A percentile compares a stretch with the other conserved stretches of the same genome.
Conservation (phyloP, 2,888 invertebrate genomes). For the Spisula solida region DNA sequence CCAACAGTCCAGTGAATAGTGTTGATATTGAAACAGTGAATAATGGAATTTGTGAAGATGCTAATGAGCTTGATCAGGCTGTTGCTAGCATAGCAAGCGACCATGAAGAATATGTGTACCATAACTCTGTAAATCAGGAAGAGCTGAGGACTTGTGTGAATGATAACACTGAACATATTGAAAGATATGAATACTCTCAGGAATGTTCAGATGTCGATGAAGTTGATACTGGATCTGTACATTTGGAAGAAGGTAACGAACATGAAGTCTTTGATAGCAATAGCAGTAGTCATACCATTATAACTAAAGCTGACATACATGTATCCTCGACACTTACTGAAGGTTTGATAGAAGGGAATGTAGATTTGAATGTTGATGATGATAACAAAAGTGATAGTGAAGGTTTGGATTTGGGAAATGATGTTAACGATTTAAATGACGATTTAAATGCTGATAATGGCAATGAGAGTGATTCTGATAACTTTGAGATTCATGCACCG, state of each 20-base stretch:
- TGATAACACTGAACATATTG: no score
- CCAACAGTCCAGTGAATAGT: background rate
- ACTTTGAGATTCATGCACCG: background rate
- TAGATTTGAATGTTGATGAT: background rate
- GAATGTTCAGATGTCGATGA: no score
- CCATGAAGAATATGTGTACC: no score
- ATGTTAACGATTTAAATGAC: no score
- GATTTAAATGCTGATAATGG: background rate
- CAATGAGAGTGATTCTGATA: background rate
- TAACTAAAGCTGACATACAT: background rate
- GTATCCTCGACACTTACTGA: background rate
- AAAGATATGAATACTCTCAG: no score
- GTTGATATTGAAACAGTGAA: background rate
- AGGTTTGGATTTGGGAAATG: no score
- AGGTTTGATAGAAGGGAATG: background rate
- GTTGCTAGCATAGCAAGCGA: constrained; percentile 36
- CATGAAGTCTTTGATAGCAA: background rate
- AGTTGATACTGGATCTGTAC: no score
- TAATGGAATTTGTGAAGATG: constrained; percentile 24
- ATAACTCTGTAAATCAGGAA: no score
- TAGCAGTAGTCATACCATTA: background rate
- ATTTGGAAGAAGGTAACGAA: no score
- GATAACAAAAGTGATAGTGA: no score
- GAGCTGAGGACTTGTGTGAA: no score
- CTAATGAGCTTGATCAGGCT: constrained; percentile 15